Evolutionary conservation across 1,140 invertebrate genomes (phyloP).

Genomic region (Drosophila asahinai): DNA sequence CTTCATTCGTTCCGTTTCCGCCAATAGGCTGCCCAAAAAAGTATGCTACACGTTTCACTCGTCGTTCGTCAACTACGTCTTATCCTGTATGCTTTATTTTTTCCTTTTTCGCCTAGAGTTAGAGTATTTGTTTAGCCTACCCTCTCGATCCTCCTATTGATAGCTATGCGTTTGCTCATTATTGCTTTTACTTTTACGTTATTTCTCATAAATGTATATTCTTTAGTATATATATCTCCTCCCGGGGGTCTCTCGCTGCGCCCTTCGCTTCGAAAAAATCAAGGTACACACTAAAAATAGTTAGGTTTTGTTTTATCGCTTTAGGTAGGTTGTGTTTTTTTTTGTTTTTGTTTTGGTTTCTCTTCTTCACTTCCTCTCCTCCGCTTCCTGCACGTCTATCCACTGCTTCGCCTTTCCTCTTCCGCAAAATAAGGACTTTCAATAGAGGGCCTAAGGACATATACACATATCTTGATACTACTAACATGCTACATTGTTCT

Average conservation of each 20-base stretch:
- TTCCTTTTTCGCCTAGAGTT: conserved; percentile 41
- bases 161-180: conserved; percentile 80
- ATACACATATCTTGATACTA: conserved; percentile 60
- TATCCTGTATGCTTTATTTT: conserved; percentile 23
- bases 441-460: conserved; percentile 72
- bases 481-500: conserved; percentile 64
- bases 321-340: conserved; percentile 78
- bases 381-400: conserved; percentile 9
- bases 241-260: conserved; percentile 32
- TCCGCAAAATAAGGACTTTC: conserved; percentile 65
- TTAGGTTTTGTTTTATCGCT: conserved; percentile 78
- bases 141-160: conserved; percentile 53
- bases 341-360: conserved; percentile 43
- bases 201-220: conserved; percentile 56
- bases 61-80: conserved; percentile 34
- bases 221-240: conserved; percentile 56
- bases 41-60: conserved; percentile 65
- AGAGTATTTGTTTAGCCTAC: conserved; percentile 53
- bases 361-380: background rate
- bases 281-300: conserved; percentile 84
- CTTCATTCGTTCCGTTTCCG: conserved; percentile 20
- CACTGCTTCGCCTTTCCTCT: conserved; percentile 19
- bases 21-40: conserved; percentile 70
- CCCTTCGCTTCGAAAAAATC: conserved; percentile 65
- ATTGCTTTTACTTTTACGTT: conserved; percentile 82